Evolutionary conservation across 2,888 invertebrate species (phyloP).

Genomic region (Disparrhopalites patrizii): DNA sequence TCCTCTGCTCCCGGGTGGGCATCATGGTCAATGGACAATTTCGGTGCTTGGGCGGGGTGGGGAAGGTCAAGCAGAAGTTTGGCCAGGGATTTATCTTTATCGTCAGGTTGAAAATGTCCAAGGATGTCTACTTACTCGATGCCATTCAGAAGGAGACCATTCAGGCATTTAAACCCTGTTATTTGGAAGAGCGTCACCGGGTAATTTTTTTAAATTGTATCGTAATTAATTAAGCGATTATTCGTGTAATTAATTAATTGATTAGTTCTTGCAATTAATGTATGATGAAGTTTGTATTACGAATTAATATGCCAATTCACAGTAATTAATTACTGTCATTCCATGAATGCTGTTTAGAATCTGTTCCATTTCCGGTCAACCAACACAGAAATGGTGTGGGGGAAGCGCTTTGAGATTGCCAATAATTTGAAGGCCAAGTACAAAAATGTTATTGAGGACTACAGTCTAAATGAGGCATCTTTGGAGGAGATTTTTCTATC

Average conservation of each 20-base stretch:
- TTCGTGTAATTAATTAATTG: no score
- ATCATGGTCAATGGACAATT: slow-evolving; percentile 71
- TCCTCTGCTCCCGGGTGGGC: slow-evolving; percentile 69
- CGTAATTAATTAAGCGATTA: no score
- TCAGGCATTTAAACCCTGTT: slow-evolving; percentile 52
- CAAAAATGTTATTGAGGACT: slow-evolving; percentile 51
- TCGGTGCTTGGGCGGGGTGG: slow-evolving; percentile 70
- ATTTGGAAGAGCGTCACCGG: no score
- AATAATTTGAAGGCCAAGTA: slow-evolving; percentile 52
- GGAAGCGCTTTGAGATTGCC: slow-evolving; percentile 52
- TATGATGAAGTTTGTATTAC: no score
- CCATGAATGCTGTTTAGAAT: slow-evolving; percentile 16
- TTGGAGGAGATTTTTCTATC: slow-evolving; percentile 55
- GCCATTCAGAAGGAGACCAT: background rate
- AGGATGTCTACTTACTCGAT: background rate
- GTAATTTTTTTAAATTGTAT: no score
- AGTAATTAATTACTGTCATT: no score
- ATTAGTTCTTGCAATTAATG: no score
- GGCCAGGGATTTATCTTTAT: slow-evolving; percentile 53
- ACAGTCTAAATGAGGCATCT: slow-evolving; percentile 53
- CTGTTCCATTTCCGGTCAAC: slow-evolving; percentile 44
- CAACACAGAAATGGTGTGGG: slow-evolving; percentile 50
- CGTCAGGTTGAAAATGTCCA: slow-evolving; percentile 17
- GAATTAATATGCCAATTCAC: no score
- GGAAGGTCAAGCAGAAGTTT: slow-evolving; percentile 66